A percentile compares a stretch with the other conserved stretches of the same genome.
Conservation (phyloP, 2,113 vertebrate genomes). For the Periophthalmus modestus region DNA sequence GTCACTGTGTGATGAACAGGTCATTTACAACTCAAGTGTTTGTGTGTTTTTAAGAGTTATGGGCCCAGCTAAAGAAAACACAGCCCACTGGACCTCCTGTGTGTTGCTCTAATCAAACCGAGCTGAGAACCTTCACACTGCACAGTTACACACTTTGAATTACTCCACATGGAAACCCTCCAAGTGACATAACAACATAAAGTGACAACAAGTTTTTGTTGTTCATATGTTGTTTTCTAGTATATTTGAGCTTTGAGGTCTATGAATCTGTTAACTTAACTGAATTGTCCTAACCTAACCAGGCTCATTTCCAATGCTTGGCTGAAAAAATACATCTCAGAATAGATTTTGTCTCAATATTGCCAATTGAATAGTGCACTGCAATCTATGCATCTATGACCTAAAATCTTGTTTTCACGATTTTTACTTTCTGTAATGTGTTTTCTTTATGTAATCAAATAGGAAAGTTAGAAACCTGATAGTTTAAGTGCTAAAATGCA, state of each 20-base stretch:
- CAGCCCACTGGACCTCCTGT: conserved; percentile 69
- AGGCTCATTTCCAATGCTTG: too few species aligned
- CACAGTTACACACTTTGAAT: conserved; percentile 57
- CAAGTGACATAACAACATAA: conserved; percentile 51
- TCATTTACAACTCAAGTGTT: conserved; percentile 79
- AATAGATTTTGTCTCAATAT: too few species aligned
- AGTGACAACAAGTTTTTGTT: neutral
- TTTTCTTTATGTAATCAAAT: neutral
- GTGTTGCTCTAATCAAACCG: conserved; percentile 73
- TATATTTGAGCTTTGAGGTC: conserved; percentile 23
- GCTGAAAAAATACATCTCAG: too few species aligned
- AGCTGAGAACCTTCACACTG: conserved; percentile 56
- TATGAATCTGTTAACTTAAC: too few species aligned
- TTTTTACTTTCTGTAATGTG: neutral
- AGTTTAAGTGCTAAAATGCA: conserved; percentile 25
- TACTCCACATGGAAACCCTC: conserved; percentile 57
- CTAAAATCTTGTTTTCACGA: neutral
- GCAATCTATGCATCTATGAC: neutral
- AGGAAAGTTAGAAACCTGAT: neutral
- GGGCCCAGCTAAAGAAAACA: conserved; percentile 77
- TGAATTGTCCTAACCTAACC: too few species aligned
- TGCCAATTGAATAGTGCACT: neutral
- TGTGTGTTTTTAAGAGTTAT: conserved; percentile 79
- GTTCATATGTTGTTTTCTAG: conserved; percentile 36
- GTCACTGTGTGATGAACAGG: conserved; percentile 78